Base-by-base conservation (phyloP, 2,888 invertebrate genomes). In the Cryptophagus acutangulus region DNA sequence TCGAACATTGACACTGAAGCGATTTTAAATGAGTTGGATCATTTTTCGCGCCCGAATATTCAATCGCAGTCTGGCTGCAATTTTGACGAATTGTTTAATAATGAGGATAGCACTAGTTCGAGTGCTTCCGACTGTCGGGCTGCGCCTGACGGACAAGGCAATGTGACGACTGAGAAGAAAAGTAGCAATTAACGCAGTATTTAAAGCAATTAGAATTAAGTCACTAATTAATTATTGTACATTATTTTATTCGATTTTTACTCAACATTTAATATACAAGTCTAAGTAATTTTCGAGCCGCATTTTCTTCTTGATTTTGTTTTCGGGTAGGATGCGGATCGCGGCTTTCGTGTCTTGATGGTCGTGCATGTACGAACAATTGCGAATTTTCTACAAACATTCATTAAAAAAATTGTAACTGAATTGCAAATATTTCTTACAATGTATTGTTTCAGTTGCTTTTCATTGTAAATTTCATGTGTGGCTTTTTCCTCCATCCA, bases 341-440 rank as follows among this genome's bases (percentile, higher is more conserved):
- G 63, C 62, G 9, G 69, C 68, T 8, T 53, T 56, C 2, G 67
- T 67, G 16, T 65, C 65, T 44, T 69, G 66, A 40, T 71, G 71
- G 20, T 54, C 48, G 38, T 71, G 71, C 51, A 62, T 62, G 44
- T 61, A 64, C 1, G 61, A 62, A 45, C 71, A 71, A 40, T 66
- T 67, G 33, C 71, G 52, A 14, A 67, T 63, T 65, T 66, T 68
- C 69, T 69, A 24, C 38, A 55, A n/a, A n/a, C n/a, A n/a, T n/a
- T n/a, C n/a, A n/a, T n/a, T n/a, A n/a, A n/a, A n/a, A n/a, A n/a
- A n/a, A n/a, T n/a, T n/a, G n/a, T n/a, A n/a, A n/a, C n/a, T n/a
- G n/a, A n/a, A n/a, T n/a, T n/a, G 2, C 12, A 26, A 30, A 13
- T 18, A 8, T 2, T 29, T 31, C 17, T 40, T 56, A 65, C 67